phyloP scores from a whole-genome alignment of 2,113 vertebrate species.

The Todiramphus chloris region DNA sequence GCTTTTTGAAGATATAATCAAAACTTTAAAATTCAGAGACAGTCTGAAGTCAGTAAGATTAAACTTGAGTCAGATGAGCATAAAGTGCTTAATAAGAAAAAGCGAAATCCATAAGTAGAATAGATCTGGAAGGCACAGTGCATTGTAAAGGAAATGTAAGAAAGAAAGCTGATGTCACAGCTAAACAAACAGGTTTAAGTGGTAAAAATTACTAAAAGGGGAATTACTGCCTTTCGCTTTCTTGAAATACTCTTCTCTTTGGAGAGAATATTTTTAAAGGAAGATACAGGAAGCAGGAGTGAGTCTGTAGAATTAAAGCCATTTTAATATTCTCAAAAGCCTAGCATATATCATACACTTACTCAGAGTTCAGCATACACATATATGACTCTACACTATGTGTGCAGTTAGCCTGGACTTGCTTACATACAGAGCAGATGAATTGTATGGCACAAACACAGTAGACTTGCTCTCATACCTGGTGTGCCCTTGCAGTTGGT shows the following conservation, averaged over 20 bases:
- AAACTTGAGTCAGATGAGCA: background rate
- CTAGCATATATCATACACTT: rapidly evolving
- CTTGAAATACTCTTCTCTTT: background rate
- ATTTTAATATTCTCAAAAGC: background rate
- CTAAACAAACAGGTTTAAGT: background rate
- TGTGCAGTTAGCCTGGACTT: background rate
- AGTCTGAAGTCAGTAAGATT: background rate
- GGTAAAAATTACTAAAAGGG: background rate
- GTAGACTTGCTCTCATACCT: rapidly evolving
- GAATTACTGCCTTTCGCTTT: background rate
- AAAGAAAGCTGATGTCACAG: background rate
- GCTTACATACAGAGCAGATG: background rate
- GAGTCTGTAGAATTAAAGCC: background rate
- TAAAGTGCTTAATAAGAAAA: background rate
- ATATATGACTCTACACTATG: background rate
- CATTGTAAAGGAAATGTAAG: background rate
- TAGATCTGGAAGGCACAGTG: background rate
- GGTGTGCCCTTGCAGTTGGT: background rate
- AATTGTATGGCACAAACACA: rapidly evolving
- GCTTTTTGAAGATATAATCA: background rate
- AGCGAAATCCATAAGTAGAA: background rate
- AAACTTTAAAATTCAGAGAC: background rate
- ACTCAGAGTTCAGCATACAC: background rate
- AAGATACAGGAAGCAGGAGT: background rate
- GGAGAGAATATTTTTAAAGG: background rate